Evolutionary conservation across 2,797 vertebrate species (phyloP), one percentile per base, ranked within the genome.

Genomic region (Cetoscarus ocellatus): DNA sequence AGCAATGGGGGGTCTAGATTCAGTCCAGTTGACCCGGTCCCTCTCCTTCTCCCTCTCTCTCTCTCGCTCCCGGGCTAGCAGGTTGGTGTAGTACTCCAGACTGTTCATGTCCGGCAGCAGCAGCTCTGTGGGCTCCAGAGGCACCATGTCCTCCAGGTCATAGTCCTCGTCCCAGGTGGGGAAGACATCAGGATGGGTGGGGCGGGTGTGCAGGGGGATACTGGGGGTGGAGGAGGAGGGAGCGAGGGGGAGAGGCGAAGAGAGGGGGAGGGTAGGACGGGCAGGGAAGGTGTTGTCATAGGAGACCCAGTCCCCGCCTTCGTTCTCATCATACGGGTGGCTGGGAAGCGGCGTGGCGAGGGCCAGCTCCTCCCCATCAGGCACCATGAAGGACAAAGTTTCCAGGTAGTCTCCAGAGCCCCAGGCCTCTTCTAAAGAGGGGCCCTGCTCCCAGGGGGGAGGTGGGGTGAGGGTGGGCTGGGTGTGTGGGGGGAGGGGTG

Each of bases 371-470:
- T 95, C 94, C 0, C 88, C 92, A 15, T 95, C 93, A 0, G 95
- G 91, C 0, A 88, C 80, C 79, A 93, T 86, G 62, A 95, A 79
- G 27, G 95, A 94, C 64, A 96, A 82, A 0, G 97, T 96, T 90
- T 98, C 96, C 12, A 94, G 49, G 57, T 96, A 95, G 75, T 97
- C 96, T 0, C 96, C 97, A 0, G 97, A 97, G 8, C 95, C 96
- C 91, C 92, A 85, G 0, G 96, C 95, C 6, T 92, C 93, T 52
- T 97, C 96, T 6, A 86, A 73, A 5, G 93, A 88, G 19, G 92
- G 91, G 0, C 86, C 51, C 5, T 95, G 87, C 48, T 93, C 92
- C 81, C 85, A 88, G 50, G 93, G 85, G 27, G 90, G 91, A 0
- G 87, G 90, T 11, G 93, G 88, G 61, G 95, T 95, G 61, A 94